Conservation (phyloP, 2,113 vertebrate species). For the Semnornis frantzii region DNA sequence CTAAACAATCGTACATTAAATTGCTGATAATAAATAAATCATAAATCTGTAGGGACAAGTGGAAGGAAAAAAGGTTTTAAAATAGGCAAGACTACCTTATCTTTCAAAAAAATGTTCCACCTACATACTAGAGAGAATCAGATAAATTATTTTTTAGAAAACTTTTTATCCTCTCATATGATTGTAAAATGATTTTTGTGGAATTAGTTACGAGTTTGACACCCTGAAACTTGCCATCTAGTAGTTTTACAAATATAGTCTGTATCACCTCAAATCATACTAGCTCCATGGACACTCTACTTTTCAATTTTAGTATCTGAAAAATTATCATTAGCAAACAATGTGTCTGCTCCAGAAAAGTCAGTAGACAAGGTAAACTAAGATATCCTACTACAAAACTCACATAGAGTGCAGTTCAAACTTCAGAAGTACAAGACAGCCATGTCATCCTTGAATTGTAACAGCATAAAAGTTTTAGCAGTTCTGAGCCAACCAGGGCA, state of each 20-base stretch:
- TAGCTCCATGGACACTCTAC: background rate
- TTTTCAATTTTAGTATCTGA: background rate
- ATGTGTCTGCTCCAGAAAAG: background rate
- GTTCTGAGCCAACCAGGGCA: too few relatives aligned
- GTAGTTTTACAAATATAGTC: background rate
- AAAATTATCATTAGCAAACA: background rate
- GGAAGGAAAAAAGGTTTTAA: background rate
- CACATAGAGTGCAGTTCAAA: background rate
- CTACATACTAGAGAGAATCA: background rate
- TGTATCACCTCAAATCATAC: background rate
- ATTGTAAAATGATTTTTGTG: background rate
- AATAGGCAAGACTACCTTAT: background rate
- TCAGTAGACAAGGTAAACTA: background rate
- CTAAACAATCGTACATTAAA: background rate
- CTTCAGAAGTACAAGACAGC: background rate
- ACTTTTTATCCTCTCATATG: background rate
- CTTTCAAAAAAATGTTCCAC: background rate
- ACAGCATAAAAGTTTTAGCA: too few relatives aligned
- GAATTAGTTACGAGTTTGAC: background rate
- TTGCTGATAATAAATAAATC: background rate
- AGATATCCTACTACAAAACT: background rate
- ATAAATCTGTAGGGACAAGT: background rate
- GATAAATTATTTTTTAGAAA: background rate
- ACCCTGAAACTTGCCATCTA: background rate
- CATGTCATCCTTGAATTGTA: background rate